Conservation (phyloP, 2,888 invertebrate genomes). For the Ctena decussata region DNA sequence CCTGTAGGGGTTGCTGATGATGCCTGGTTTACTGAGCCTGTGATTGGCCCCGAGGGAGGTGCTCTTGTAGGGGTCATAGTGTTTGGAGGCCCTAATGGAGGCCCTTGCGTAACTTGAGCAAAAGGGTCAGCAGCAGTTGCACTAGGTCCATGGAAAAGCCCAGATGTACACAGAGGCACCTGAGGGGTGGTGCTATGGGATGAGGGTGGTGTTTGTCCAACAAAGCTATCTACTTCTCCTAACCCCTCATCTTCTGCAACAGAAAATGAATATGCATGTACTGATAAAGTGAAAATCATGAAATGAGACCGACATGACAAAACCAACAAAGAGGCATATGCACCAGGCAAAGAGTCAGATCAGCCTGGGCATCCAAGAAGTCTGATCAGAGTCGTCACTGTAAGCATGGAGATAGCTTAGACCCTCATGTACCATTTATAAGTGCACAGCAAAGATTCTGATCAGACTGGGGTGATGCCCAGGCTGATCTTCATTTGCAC, state of each 20-base stretch:
- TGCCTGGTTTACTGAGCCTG: neutral
- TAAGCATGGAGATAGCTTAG: too few species aligned
- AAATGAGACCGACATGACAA: too few species aligned
- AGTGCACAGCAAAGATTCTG: too few species aligned
- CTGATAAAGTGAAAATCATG: too few species aligned
- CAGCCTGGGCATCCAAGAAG: too few species aligned
- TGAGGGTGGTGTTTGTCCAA: constrained; percentile 82
- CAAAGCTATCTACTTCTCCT: constrained; percentile 86
- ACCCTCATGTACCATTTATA: too few species aligned
- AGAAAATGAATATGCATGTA: constrained; percentile 10
- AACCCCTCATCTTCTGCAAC: constrained; percentile 85
- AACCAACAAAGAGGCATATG: too few species aligned
- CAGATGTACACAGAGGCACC: constrained; percentile 27
- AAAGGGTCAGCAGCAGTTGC: constrained; percentile 75
- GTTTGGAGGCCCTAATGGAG: constrained; percentile 39
- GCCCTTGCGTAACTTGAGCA: constrained; percentile 76
- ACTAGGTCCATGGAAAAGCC: constrained; percentile 60
- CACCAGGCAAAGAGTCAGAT: too few species aligned
- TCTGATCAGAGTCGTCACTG: too few species aligned
- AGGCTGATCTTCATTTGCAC: too few species aligned
- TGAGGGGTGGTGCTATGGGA: constrained; percentile 18
- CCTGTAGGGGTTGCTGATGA: neutral
- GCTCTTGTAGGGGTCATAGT: constrained; percentile 35
- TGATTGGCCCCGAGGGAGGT: neutral
- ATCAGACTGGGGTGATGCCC: too few species aligned